phyloP scores from a whole-genome alignment of 35 echinoderm and acorn worm species.

The Lytechinus variegatus region DNA sequence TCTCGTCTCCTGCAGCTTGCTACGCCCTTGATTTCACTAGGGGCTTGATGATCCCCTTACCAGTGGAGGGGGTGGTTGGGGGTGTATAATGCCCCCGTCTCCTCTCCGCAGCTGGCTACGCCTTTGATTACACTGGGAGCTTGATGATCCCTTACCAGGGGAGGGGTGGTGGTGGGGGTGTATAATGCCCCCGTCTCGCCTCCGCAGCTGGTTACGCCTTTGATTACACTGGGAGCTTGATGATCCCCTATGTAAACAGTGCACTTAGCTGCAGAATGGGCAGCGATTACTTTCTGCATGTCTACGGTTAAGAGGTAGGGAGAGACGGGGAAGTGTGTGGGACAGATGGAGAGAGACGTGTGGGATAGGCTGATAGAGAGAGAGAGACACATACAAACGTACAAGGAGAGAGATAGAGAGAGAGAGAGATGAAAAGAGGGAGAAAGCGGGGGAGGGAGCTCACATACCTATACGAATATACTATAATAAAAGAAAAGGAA shows the following conservation, averaged over 20 bases:
- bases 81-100: too few relatives aligned
- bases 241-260: constrained; percentile 17
- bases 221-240: neutral
- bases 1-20: too few relatives aligned
- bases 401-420: neutral
- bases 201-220: neutral
- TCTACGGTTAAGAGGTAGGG: neutral
- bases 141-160: too few relatives aligned
- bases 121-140: too few relatives aligned
- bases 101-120: too few relatives aligned
- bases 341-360: neutral
- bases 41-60: too few relatives aligned
- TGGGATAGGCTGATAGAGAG: neutral
- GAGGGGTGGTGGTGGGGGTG: too few relatives aligned
- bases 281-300: neutral
- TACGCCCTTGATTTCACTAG: too few relatives aligned
- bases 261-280: neutral
- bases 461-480: neutral
- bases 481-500: neutral
- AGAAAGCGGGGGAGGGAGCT: neutral
- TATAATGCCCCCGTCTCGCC: too few relatives aligned
- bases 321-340: neutral
- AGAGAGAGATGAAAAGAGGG: neutral
- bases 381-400: neutral
- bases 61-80: too few relatives aligned